Conservation (phyloP, 53 echinoderm and acorn worm genomes). For the Arbacia lixula region DNA sequence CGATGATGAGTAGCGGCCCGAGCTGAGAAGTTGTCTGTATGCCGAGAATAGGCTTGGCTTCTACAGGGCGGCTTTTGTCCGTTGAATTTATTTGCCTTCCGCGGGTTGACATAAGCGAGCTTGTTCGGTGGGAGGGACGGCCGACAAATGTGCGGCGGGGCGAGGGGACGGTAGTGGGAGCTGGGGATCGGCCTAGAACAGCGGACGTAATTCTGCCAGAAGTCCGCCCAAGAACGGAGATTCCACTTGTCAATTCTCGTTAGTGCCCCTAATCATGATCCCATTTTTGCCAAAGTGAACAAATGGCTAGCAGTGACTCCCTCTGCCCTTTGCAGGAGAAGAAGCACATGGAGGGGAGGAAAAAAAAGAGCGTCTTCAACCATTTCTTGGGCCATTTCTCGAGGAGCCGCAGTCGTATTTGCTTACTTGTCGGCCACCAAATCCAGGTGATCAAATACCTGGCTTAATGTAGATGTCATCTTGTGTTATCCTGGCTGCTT, state of each 20-base stretch:
- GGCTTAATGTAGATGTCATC: too few relatives aligned
- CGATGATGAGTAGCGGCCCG: too few relatives aligned
- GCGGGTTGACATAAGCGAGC: conserved; percentile 28
- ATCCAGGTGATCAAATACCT: too few relatives aligned
- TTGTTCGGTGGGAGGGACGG: conserved; percentile 30
- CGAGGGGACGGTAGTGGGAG: too few relatives aligned
- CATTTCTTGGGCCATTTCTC: too few relatives aligned
- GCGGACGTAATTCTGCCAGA: conserved; percentile 27
- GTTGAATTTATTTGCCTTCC: conserved; percentile 28
- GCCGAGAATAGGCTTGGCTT: neutral
- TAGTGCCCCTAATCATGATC: conserved; percentile 42
- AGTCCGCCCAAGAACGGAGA: conserved; percentile 35
- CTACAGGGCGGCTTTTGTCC: neutral
- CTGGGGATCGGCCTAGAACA: conserved; percentile 28
- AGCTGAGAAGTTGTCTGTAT: conserved; percentile 35
- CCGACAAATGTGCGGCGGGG: conserved; percentile 38
- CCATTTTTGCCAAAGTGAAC: conserved; percentile 40
- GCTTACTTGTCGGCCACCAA: too few relatives aligned
- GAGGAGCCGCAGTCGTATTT: too few relatives aligned
- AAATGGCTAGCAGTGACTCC: conserved; percentile 23
- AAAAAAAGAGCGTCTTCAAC: too few relatives aligned
- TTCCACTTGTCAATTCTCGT: conserved; percentile 36
- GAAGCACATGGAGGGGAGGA: too few relatives aligned
- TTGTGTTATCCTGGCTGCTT: too few relatives aligned
- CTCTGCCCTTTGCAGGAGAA: too few relatives aligned